Conservation (phyloP, 2,888 invertebrate species). For the Drosophila koepferae region DNA sequence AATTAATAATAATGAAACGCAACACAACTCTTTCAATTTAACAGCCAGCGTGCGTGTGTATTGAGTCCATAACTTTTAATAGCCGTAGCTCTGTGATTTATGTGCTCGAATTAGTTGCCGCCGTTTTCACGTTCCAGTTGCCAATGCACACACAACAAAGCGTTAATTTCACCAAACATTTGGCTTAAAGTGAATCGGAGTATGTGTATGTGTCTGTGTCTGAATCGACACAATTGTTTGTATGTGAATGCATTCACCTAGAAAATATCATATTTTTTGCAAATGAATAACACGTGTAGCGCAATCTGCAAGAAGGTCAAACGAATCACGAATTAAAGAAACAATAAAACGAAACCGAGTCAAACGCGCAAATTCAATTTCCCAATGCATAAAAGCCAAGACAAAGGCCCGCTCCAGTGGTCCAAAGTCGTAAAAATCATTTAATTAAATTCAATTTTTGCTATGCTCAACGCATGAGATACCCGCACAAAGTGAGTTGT, state of each 20-base stretch:
- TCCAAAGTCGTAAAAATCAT: slow-evolving; percentile 13
- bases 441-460: slow-evolving; percentile 8
- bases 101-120: slow-evolving; percentile 47
- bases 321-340: slow-evolving; percentile 40
- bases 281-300: slow-evolving; percentile 65
- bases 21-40: slow-evolving; percentile 64
- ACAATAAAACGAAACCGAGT: slow-evolving; percentile 28
- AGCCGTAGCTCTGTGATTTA: slow-evolving; percentile 56
- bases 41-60: slow-evolving; percentile 13
- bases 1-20: slow-evolving; percentile 28
- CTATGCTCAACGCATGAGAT: slow-evolving; percentile 1
- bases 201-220: slow-evolving; percentile 8
- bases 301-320: slow-evolving; percentile 62
- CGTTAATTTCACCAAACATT: slow-evolving; percentile 29
- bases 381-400: slow-evolving; percentile 31
- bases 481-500: neutral
- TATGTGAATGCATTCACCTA: slow-evolving; percentile 6
- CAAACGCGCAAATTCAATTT: slow-evolving; percentile 57
- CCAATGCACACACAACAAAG: slow-evolving; percentile 12
- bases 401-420: slow-evolving; percentile 22
- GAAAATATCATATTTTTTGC: slow-evolving; percentile 29
- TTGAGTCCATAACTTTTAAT: slow-evolving; percentile 49
- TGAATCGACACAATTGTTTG: neutral
- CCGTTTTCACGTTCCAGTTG: slow-evolving; percentile 24
- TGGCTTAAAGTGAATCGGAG: neutral